Conservation (phyloP, 2,113 vertebrate species). For the Eonycteris spelaea region DNA sequence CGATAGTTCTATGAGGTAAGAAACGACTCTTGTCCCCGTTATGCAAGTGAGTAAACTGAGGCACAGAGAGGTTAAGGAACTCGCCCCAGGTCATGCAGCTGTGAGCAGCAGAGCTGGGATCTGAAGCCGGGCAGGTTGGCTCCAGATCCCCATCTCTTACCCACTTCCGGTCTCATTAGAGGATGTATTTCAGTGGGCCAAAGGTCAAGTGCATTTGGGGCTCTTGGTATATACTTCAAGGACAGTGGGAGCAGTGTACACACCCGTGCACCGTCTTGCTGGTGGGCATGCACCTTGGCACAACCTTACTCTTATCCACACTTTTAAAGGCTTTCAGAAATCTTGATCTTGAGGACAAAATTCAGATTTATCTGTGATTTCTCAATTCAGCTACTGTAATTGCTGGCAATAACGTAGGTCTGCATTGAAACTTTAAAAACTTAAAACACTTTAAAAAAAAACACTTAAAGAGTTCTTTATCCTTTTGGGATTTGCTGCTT, state of each 20-base stretch:
- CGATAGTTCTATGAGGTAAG: not conserved
- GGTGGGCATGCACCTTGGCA: not conserved
- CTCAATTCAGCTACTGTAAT: not conserved
- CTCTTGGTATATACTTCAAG: not conserved
- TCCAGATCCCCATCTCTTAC: not conserved
- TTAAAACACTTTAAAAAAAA: not conserved
- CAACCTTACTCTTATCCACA: accelerated
- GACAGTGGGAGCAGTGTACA: too few species aligned
- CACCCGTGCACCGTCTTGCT: accelerated
- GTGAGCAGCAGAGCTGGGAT: not conserved
- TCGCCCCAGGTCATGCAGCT: not conserved
- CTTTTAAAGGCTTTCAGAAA: not conserved
- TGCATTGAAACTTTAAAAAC: not conserved
- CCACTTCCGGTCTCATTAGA: too few species aligned
- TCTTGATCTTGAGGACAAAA: not conserved
- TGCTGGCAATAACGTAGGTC: accelerated
- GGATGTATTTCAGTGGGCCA: accelerated
- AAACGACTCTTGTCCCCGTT: accelerated
- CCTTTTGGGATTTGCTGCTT: not conserved
- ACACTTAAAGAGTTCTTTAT: not conserved
- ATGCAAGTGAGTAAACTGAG: not conserved
- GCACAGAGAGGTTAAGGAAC: not conserved
- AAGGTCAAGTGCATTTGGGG: not conserved
- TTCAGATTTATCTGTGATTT: not conserved
- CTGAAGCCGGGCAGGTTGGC: not conserved